A percentile compares a stretch with the other conserved stretches of the same genome.
Evolutionary conservation across 2,888 invertebrate species (phyloP).

Genomic region (Vanessa cardui): DNA sequence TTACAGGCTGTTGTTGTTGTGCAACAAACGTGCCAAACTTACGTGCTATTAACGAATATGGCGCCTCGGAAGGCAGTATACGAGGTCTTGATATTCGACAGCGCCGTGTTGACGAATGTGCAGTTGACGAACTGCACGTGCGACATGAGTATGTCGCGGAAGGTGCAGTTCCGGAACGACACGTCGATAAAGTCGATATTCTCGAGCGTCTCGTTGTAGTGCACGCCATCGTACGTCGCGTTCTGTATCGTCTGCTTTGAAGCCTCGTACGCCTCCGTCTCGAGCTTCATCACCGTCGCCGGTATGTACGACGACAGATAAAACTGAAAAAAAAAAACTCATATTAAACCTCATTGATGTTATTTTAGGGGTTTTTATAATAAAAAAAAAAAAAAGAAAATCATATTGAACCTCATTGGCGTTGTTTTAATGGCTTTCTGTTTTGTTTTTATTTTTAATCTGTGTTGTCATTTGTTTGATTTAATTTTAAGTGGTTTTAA

Average conservation of each 20-base stretch:
- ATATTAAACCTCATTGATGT: too few species aligned
- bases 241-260: constrained; percentile 59
- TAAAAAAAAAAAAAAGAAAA: too few species aligned
- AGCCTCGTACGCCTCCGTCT: constrained; percentile 58
- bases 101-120: constrained; percentile 86
- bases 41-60: constrained; percentile 85
- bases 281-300: constrained; percentile 70
- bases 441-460: too few species aligned
- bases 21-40: constrained; percentile 45
- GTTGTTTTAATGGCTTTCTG: too few species aligned
- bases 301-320: constrained; percentile 82
- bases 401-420: too few species aligned
- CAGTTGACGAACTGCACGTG: constrained; percentile 89
- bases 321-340: constrained; percentile 57
- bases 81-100: constrained; percentile 88
- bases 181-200: constrained; percentile 85
- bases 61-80: constrained; percentile 85
- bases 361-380: too few species aligned
- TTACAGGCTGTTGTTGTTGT: too few species aligned
- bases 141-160: constrained; percentile 86
- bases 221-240: constrained; percentile 58
- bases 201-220: constrained; percentile 84
- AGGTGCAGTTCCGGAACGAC: constrained; percentile 85
- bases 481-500: too few species aligned
- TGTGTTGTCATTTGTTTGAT: too few species aligned